These are phyloP conservation scores for Lasioglossum figueresi DNA, from an alignment of 2,888 invertebrate species.

Conservation along the genomic window DNA sequence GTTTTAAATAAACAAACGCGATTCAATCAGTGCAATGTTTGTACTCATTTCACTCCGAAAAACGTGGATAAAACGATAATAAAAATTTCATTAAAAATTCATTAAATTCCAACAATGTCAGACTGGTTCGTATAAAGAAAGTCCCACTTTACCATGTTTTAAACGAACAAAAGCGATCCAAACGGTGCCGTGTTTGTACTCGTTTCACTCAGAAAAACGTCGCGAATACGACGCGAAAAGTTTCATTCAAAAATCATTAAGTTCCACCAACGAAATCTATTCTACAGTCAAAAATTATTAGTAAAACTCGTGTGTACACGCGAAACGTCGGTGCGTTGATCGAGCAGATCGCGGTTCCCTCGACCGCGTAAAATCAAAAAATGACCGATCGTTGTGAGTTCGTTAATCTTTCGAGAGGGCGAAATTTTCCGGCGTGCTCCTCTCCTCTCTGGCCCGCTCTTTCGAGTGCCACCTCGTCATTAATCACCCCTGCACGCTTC, in stretches of 20 bases:
- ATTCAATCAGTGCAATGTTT: no score
- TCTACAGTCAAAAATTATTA: not conserved
- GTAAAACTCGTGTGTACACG: not conserved
- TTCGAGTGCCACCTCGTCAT: constrained; percentile 59
- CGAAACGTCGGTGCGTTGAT: not conserved
- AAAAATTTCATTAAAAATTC: no score
- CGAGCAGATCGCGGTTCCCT: not conserved
- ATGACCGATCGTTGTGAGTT: constrained; percentile 69
- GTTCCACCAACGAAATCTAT: not conserved
- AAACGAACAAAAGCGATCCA: not conserved
- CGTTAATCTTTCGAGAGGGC: constrained; percentile 68
- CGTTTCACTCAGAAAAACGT: not conserved
- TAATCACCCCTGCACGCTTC: constrained; percentile 68
- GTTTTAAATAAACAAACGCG: no score
- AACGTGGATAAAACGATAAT: no score
- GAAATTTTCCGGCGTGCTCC: constrained; percentile 39
- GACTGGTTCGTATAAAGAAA: not conserved
- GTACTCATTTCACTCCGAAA: no score
- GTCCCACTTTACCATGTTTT: no score
- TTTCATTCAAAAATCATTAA: not conserved
- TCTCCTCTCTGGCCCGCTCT: constrained; percentile 19
- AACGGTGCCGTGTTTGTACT: not conserved
- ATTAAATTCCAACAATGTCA: no score
- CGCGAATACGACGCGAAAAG: not conserved
- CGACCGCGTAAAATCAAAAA: constrained; percentile 64